Evolutionary conservation across 2,113 vertebrate genomes (phyloP).

Genomic region (Poeciliopsis prolifica): DNA sequence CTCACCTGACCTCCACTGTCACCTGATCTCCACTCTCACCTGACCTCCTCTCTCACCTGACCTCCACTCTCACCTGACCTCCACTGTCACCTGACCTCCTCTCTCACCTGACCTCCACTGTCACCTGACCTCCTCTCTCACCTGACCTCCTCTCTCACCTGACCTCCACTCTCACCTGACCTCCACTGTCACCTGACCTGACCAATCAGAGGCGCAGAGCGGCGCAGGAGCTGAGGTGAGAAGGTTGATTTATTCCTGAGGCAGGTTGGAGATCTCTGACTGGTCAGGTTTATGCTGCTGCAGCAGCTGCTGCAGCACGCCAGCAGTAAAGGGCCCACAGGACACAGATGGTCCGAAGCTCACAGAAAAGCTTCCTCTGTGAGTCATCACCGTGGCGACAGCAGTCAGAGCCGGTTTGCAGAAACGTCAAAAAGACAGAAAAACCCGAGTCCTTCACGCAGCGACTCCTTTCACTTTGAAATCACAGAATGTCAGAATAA

Average conservation of each 20-base stretch:
- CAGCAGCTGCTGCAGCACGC: no score
- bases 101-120: no score
- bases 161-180: no score
- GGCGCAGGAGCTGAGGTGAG: neutral
- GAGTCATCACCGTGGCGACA: constrained; percentile 22
- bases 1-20: no score
- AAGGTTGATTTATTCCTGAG: neutral
- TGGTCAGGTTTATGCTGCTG: neutral
- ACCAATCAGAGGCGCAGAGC: constrained; percentile 4
- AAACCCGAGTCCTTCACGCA: neutral
- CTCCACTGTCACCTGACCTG: neutral
- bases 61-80: no score
- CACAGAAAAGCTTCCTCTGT: constrained; percentile 20
- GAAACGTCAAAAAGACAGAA: constrained; percentile 8
- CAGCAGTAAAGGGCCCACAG: neutral
- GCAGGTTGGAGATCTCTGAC: neutral
- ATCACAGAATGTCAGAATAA: neutral
- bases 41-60: no score
- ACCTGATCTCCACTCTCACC: no score
- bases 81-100: no score
- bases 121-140: no score
- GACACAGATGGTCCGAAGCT: constrained; percentile 36
- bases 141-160: no score
- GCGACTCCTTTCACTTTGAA: neutral
- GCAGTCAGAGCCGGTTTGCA: constrained; percentile 10